Evolutionary conservation across 2,113 vertebrate species (phyloP), one percentile per base, ranked within the genome.

Genomic region (Amphiprion ocellaris): DNA sequence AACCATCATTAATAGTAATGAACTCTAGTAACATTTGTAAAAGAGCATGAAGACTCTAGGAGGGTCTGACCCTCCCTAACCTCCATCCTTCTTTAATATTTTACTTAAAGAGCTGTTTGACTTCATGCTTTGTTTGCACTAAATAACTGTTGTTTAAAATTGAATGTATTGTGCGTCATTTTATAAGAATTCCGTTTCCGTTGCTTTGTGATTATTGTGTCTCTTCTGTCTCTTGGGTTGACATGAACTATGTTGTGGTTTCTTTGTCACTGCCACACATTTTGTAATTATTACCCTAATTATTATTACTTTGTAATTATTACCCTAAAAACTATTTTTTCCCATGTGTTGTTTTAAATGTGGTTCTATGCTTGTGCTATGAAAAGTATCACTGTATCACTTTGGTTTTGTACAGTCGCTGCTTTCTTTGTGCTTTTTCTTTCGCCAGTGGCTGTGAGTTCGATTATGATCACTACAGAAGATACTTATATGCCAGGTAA

Each of bases 401-500:
- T 5, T 77, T 62, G 26, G 11, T 55, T 47, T 69, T 16, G 4
- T 17, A 3, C 9, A 19, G 10, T 70, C 12, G 39, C 37, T 12
- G 2, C 61, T 16, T 62, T 52, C 62, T 5, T 59, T 82, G 84
- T 85, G 86, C 85, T 90, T 94, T 78, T 33, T 33, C 30, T 59
- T 37, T 41, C 69, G n/a, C 14, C 93, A 98, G 97, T 4, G 95
- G 97, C 74, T 97, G 97, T 21, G 97, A 96, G 81, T 96, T 97
- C 69, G 96, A 96, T 90, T 97, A 95, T n/a, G 96, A 97, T 84
- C 96, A 96, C 90, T 97, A 96, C 94, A 95, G 95, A 93, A 96
- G 97, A 4, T 94, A 96, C 86, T 97, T 97, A 93, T 97, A 96
- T 4, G 95, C 96, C 93, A 97, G 97, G 97, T 98, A 85, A 95